Evolutionary conservation across 2,888 invertebrate genomes (phyloP).

Genomic region (Horisme vitalbata): DNA sequence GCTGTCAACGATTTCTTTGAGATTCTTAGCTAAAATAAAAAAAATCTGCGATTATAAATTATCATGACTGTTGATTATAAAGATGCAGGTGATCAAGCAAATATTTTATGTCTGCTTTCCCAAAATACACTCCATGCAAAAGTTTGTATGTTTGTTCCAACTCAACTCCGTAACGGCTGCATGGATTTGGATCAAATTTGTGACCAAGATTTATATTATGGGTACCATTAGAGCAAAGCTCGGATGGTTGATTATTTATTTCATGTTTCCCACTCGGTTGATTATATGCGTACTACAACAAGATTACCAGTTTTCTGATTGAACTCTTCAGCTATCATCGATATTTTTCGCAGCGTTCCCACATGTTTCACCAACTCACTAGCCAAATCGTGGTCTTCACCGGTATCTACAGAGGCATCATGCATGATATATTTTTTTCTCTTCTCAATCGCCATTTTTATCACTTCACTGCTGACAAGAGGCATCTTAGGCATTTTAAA

Average conservation of each 20-base stretch:
- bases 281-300: not conserved
- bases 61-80: no score
- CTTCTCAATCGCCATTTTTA: constrained; percentile 52
- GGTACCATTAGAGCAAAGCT: no score
- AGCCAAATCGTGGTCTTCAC: constrained; percentile 63
- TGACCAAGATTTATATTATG: no score
- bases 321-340: constrained; percentile 75
- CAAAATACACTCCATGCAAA: no score
- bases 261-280: no score
- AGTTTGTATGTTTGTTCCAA: no score
- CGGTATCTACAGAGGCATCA: constrained; percentile 62
- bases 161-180: no score
- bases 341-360: constrained; percentile 65
- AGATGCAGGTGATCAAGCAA: no score
- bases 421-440: constrained; percentile 42
- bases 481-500: constrained; percentile 75
- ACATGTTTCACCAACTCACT: constrained; percentile 66
- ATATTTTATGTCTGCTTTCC: no score
- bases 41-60: no score
- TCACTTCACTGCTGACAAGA: constrained; percentile 57
- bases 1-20: constrained; percentile 75
- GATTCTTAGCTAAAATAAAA: constrained; percentile 59
- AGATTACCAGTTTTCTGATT: constrained; percentile 73
- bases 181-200: no score
- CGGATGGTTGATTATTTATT: no score